Percentiles rank a stretch among this genome's conserved stretches.
Evolutionary conservation across 2,113 vertebrate species (phyloP).

Genomic region (Jaculus jaculus): DNA sequence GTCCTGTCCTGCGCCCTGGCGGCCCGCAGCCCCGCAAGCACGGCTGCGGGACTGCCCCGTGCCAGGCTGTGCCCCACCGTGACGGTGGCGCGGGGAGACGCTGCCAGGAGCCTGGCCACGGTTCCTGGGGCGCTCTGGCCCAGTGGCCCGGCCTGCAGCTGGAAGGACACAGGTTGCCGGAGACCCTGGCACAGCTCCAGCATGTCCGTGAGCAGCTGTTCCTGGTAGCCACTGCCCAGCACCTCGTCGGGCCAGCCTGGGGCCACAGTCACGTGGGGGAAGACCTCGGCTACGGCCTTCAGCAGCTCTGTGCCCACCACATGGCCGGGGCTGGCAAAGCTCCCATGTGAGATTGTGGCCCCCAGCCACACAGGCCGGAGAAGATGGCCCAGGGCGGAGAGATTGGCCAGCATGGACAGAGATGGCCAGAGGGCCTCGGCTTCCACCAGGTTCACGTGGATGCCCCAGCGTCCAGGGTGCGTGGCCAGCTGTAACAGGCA

Average conservation of each 20-base stretch:
- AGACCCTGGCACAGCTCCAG: slow-evolving; percentile 76
- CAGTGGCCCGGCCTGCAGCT: slow-evolving; percentile 75
- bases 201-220: slow-evolving; percentile 81
- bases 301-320: slow-evolving; percentile 80
- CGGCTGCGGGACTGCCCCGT: slow-evolving; percentile 1
- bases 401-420: slow-evolving; percentile 77
- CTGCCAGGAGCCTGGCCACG: slow-evolving; percentile 48
- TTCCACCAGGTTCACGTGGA: slow-evolving; percentile 83
- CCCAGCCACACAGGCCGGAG: slow-evolving; percentile 86
- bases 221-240: slow-evolving; percentile 78
- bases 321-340: slow-evolving; percentile 77
- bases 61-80: slow-evolving; percentile 70
- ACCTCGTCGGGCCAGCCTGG: slow-evolving; percentile 81
- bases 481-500: slow-evolving; percentile 78
- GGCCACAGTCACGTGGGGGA: slow-evolving; percentile 85
- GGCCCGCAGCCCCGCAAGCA: slow-evolving; percentile 54
- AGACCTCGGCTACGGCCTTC: slow-evolving; percentile 79
- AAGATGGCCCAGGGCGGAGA: slow-evolving; percentile 79
- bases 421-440: slow-evolving; percentile 79
- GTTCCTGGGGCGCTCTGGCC: not conserved
- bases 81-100: slow-evolving; percentile 78
- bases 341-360: slow-evolving; percentile 80
- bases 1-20: slow-evolving; percentile 52
- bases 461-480: slow-evolving; percentile 78
- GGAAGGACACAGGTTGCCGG: slow-evolving; percentile 86